Conservation (phyloP, 2,888 invertebrate species). For the Homarus gammarus region DNA sequence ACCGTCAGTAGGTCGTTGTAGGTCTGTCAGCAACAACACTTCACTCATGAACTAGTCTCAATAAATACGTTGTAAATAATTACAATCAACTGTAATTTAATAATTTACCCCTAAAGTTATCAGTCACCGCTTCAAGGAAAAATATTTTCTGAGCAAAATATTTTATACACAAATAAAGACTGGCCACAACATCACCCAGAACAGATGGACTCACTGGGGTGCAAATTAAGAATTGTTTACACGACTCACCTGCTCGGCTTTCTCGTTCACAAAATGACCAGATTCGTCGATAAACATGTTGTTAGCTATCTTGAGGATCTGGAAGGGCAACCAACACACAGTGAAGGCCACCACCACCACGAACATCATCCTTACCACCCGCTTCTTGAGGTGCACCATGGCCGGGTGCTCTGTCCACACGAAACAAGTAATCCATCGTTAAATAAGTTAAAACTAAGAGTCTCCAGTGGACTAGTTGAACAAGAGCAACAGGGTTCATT, state of each 20-base stretch:
- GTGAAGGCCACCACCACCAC: constrained; percentile 83
- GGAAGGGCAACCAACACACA: constrained; percentile 87
- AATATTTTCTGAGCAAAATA: too few species aligned
- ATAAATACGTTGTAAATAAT: neutral
- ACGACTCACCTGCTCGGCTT: too few species aligned
- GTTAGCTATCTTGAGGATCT: constrained; percentile 78
- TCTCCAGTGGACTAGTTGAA: too few species aligned
- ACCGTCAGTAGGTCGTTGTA: constrained; percentile 48
- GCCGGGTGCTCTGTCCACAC: constrained; percentile 71
- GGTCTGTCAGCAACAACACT: constrained; percentile 26
- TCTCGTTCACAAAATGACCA: neutral
- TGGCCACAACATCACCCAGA: too few species aligned
- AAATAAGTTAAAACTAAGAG: too few species aligned
- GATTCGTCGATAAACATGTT: neutral
- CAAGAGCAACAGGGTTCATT: too few species aligned
- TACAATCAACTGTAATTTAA: neutral
- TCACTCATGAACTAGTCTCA: too few species aligned
- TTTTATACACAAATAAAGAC: too few species aligned
- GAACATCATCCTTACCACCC: constrained; percentile 77
- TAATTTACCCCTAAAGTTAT: neutral
- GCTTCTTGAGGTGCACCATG: constrained; percentile 49
- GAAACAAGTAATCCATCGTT: neutral
- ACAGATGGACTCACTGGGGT: too few species aligned
- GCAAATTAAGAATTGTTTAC: too few species aligned
- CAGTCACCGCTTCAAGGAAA: neutral